Evolutionary conservation across 2,888 invertebrate species (phyloP).

Genomic region (Sarcophaga subvicina): DNA sequence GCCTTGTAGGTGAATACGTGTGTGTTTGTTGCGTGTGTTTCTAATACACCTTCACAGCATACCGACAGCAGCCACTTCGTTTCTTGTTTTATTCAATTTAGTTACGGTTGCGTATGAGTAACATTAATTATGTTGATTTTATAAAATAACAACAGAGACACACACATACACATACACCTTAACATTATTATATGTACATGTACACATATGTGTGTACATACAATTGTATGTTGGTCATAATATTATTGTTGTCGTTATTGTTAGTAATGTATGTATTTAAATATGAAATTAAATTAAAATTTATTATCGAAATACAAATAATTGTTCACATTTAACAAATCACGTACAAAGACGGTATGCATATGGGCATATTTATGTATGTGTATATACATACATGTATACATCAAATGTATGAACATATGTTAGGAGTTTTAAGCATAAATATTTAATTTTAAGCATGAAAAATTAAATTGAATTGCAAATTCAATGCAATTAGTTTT

Average conservation of each 20-base stretch:
- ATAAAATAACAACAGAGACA: slow-evolving; percentile 21
- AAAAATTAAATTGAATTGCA: neutral
- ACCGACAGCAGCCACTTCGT: no score
- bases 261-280: neutral
- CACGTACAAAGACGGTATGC: slow-evolving; percentile 8
- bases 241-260: neutral
- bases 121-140: slow-evolving; percentile 62
- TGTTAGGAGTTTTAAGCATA: neutral
- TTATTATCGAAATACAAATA: slow-evolving; percentile 51
- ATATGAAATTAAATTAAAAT: slow-evolving; percentile 44
- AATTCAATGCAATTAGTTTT: neutral
- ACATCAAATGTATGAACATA: neutral
- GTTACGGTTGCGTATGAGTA: slow-evolving; percentile 39
- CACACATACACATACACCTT: neutral
- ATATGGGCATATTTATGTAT: neutral
- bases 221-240: no score
- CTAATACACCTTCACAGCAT: neutral
- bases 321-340: slow-evolving; percentile 32
- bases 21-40: neutral
- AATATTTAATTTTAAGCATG: neutral
- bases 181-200: no score
- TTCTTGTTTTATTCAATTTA: slow-evolving; percentile 41
- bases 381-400: neutral
- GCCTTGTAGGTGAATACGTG: neutral
- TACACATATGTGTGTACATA: no score